Evolutionary conservation across 2,888 invertebrate species (phyloP), one percentile per base, ranked within the genome.

Genomic region (Dioctria rufipes): DNA sequence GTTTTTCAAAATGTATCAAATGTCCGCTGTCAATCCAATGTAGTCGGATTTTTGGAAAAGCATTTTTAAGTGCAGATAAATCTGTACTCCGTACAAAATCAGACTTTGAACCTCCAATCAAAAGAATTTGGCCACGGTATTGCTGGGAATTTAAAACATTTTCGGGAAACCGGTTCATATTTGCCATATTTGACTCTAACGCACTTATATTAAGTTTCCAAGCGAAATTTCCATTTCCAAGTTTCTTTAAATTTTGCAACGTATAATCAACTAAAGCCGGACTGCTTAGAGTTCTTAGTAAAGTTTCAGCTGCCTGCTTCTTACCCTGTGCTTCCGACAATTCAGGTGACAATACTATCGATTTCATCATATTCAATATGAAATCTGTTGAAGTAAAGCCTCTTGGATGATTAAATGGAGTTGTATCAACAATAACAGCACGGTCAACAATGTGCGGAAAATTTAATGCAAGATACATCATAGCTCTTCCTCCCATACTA

Each of bases 401-500:
- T 4, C 92, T 93, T 0, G 88, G 86, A 43, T 88, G 85, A 40
- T 89, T 88, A 3, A 92, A 85, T 0, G 95, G 95, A 0, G 94
- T 93, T 83, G 95, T 93, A 87, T 95, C 95, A 25, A 93, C 93
- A 39, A 95, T 91, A 75, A 95, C 89, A 67, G 95, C 88, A 83
- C 92, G 93, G 60, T 93, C 92, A 2, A 95, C 91, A 51, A 92
- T 83, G 71, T 92, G 86, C 11, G 93, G 93, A 89, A 93, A 91
- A 87, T 92, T 91, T 73, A 98, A 90, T 60, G 97, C 95, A 79
- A 95, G 90, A 79, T 93, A 92, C 97, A 98, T 98, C 85, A 94
- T 94, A 5, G 95, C 92, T 82, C 96, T 93, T n/a, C 98, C 98
- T 37, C 98, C 98, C 97, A 98, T 97, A 84, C 97, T 97, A 88